Evolutionary conservation across 1,140 invertebrate species (phyloP), one percentile per base, ranked within the genome.

Genomic region (Oedothorax gibbosus): DNA sequence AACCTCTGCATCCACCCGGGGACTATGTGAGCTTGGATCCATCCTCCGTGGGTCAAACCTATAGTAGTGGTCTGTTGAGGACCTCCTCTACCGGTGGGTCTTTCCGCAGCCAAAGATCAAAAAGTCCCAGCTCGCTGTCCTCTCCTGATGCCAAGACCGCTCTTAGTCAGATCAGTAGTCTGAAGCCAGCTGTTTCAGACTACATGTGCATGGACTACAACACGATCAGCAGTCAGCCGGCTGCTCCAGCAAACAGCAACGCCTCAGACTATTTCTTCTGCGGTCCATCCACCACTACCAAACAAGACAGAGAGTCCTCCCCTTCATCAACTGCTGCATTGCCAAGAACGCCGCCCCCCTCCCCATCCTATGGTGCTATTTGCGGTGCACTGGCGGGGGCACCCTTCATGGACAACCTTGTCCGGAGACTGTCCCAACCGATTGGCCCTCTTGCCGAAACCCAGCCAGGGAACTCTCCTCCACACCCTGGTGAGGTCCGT

Each of bases 401-500:
- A 57, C 82, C 82, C 10, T 20, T 85, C 5, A 20, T 85, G 7
- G 75, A 77, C 14, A 85, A 77, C 53, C 21, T 85, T 12, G 66
- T 62, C 7, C 75, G 75, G 0, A 65, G 83, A 2, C 66, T 85
- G 4, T 85, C 83, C 9, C 62, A 75, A 49, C 71, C 79, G 18
- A 35, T 15, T 21, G 18, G 71, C 18, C 21, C 57, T 14, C 49
- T 8, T 8, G 51, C 10, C 12, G 20, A 12, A 5, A 7, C 62
- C 10, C 54, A 72, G 18, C 51, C 51, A 53, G 51, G 21, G 71
- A 86, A 82, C 68, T 89, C 88, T 86, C 83, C 92, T 86, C 88
- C 91, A 50, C 78, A 91, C 66, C 90, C 92, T 62, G 88, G 91
- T 86, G 89, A 92, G 87, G 83, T 89, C 80, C 89, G 92, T 78